A percentile compares a stretch with the other conserved stretches of the same genome.
These are phyloP conservation scores for Crenuchus spilurus DNA, from an alignment of 2,797 vertebrate species.

Conservation along the genomic window DNA sequence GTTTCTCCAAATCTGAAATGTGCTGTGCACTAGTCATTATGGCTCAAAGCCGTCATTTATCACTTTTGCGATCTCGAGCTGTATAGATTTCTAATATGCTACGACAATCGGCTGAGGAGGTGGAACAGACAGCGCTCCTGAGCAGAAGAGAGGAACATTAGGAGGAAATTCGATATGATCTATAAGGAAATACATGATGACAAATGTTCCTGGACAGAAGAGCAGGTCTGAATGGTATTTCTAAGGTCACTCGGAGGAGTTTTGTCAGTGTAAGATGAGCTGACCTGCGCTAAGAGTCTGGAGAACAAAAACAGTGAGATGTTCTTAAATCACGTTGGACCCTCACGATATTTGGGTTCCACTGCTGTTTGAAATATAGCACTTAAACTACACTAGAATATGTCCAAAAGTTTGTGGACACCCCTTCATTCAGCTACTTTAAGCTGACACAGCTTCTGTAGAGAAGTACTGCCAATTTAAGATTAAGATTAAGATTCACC, in stretches of 20 bases:
- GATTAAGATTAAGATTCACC: too few relatives aligned
- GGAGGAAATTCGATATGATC: slow-evolving; percentile 10
- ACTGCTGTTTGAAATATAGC: too few relatives aligned
- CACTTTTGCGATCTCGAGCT: slow-evolving; percentile 60
- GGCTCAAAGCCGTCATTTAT: slow-evolving; percentile 62
- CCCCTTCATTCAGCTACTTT: too few relatives aligned
- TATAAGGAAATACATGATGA: slow-evolving; percentile 1
- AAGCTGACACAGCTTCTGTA: too few relatives aligned
- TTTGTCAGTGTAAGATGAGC: neutral
- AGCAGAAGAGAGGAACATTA: slow-evolving; percentile 52
- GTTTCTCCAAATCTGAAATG: slow-evolving; percentile 38
- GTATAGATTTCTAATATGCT: slow-evolving; percentile 76
- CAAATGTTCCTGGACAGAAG: neutral
- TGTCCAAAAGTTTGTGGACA: too few relatives aligned
- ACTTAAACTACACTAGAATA: too few relatives aligned
- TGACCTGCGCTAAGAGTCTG: neutral
- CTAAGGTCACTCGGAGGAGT: slow-evolving; percentile 2
- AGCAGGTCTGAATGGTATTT: neutral
- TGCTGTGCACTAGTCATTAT: slow-evolving; percentile 60
- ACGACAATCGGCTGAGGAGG: slow-evolving; percentile 68
- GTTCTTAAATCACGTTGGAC: too few relatives aligned
- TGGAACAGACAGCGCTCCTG: slow-evolving; percentile 67
- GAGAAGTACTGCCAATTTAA: too few relatives aligned
- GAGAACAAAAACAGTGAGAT: neutral
- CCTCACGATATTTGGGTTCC: too few relatives aligned